Base-by-base conservation (phyloP, 2,888 invertebrate species). In the Blera fallax region DNA sequence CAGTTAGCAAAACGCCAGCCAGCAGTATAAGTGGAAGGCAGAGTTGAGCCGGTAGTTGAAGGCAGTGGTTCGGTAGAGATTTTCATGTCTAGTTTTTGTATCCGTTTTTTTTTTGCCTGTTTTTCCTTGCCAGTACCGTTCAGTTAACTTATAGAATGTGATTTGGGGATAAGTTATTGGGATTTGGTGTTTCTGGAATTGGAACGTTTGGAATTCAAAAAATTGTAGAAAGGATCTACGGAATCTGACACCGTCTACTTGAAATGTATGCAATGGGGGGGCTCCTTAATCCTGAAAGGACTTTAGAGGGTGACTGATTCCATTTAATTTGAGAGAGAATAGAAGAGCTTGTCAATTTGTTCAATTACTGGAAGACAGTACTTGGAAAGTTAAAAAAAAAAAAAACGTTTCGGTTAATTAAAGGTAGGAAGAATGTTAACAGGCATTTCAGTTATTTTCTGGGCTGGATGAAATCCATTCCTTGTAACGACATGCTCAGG, bases 131-230 rank as follows among this genome's bases (percentile, higher is more conserved):
- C 24, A 37, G 50, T 37, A 24, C 40, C 43, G 24, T 78, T 70
- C 29, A 56, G 72, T 65, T 64, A 43, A 65, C 54, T 56, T 64
- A 18, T 43, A 62, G 34, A 60, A 62, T 54, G 72, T 72, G 56
- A 72, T 64, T 72, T 56, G 18, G 72, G 48, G 54, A 45, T 72
- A 64, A 64, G 62, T 56, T 58, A 64, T 79, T 48, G 69, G 48
- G 29, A 78, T 70, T 69, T 60, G 37, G 29, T 62, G 37, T 64
- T 45, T 45, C 45, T 45, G 45, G 45, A 32, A 48, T 24, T 48
- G 32, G 16, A 48, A 10, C 48, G 10, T 21, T 10, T 48, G 48
- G 48, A 48, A 64, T 45, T 29, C 6, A n/a, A 11, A 48, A 16
- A 29, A 45, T 3, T 62, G 16, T 43, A 10, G 16, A 11, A 48